Base-by-base conservation (phyloP, 2,113 vertebrate species). In the Triplophysa tibetana region DNA sequence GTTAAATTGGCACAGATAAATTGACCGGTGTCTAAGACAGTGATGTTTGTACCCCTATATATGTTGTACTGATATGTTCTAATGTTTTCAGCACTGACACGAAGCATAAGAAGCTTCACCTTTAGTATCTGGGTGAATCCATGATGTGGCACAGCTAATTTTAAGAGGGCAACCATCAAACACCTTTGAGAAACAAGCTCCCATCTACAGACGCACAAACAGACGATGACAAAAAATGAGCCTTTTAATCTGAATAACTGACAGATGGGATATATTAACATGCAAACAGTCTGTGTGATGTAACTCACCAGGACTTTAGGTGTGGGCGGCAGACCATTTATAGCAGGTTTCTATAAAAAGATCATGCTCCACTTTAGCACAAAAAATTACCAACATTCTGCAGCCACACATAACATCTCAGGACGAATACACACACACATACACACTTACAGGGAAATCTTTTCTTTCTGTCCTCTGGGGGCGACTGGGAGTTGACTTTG, bases 71-170 rank as follows among this genome's bases (percentile, higher is more conserved):
- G 33, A 38, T 38, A 1, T 38, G 33, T 38, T 38, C 33, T 38
- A 38, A 38, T 38, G 33, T 38, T 38, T 38, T 38, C 33, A 38
- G 5, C 7, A 38, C 33, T 38, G 33, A 38, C 33, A 38, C 33
- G 1, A 8, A 38, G 33, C 43, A 45, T 17, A 21, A 2, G 8
- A 24, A 17, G n/a, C 45, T 64, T 73, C 88, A 99, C 98, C 98
- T 96, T 99, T 99, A 77, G 97, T 98, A 81, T 99, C 97, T 62
- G 98, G 98, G 85, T 99, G 97, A 87, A 99, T 99, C 98, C 98
- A 99, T 0, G 98, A 99, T 0, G 98, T 98, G 76, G 98, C 98
- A 92, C 97, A 99, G 90, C 96, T 99, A 86, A 99, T 98, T 91
- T 98, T 99, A 90, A 99, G 91, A 74, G 98, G 98, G 81, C 98